phyloP scores from a whole-genome alignment of 1,140 invertebrate genomes.

The Sycobia sp. region DNA sequence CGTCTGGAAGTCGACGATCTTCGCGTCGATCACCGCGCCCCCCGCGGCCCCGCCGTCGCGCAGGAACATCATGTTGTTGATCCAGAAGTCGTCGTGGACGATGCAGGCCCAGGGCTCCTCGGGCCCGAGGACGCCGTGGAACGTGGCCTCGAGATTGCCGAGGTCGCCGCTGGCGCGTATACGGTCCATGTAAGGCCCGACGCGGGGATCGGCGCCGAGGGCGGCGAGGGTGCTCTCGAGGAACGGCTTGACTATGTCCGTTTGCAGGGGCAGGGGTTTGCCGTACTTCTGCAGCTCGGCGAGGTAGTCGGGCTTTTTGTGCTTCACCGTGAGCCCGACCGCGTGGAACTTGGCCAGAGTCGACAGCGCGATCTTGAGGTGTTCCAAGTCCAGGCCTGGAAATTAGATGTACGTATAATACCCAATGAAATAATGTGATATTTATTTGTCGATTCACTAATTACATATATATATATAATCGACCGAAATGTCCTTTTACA shows the following conservation, averaged over 20 bases:
- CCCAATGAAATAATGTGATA: background rate
- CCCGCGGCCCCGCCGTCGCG: slow-evolving; percentile 43
- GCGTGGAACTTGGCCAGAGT: slow-evolving; percentile 65
- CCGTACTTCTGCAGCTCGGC: slow-evolving; percentile 46
- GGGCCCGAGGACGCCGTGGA: slow-evolving; percentile 13
- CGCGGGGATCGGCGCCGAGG: background rate
- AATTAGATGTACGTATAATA: background rate
- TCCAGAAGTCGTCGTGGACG: slow-evolving; percentile 68
- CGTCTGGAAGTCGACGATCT: slow-evolving; percentile 71
- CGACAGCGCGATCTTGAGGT: slow-evolving; percentile 55
- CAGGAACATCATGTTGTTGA: slow-evolving; percentile 67
- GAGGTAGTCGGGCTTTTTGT: slow-evolving; percentile 52
- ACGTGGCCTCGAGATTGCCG: background rate
- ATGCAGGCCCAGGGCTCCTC: slow-evolving; percentile 61
- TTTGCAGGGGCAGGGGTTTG: slow-evolving; percentile 4
- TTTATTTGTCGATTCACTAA: background rate
- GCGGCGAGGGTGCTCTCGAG: slow-evolving; percentile 43
- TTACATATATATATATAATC: background rate
- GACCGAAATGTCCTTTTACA: background rate
- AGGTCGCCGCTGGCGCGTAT: background rate
- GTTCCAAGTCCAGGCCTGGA: slow-evolving; percentile 56
- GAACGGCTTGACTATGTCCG: slow-evolving; percentile 27
- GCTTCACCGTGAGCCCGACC: slow-evolving; percentile 60
- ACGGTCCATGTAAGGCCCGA: background rate
- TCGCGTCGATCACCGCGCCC: slow-evolving; percentile 55